Base-by-base conservation (phyloP, 1,140 invertebrate genomes). In the Hyles euphorbiae region DNA sequence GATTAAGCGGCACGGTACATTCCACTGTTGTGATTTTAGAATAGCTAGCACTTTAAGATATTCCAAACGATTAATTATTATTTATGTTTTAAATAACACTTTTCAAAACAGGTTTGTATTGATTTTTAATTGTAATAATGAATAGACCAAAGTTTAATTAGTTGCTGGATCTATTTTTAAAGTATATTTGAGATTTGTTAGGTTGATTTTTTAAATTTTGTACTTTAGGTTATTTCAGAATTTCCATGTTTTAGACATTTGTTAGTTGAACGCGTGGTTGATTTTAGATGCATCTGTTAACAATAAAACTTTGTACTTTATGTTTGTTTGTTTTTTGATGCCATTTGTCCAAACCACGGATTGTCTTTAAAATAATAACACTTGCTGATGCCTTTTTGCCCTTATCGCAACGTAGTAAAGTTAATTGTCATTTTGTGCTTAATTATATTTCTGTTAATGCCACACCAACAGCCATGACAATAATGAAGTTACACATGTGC, bases 1-100 rank as follows among this genome's bases (percentile, higher is more conserved):
- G 69, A 70, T 60, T 85, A 83, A 83, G 81, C 68, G 68, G 72
- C 77, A 81, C 81, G 34, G 66, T 67, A 74, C 83, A 83, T 88
- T 88, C 85, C 83, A 86, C 77, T 84, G 74, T 88, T 87, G 83
- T 86, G 81, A 88, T 88, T 82, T 78, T 48, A 73, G 73, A 77
- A 69, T 52, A 52, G 50, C 34, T 34, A 32, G 32, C 50, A 34
- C 12, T 50, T 32, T 52, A n/a, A 52, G 33, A 11, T 34, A 7
- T 52, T 52, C 10, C 9, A 52, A 34, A n/a, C 10, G 9, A 11
- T 8, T 22, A 22, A 43, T 50, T 61, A 49, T 60, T 52, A 47
- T 55, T 55, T 52, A 56, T 54, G 52, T 52, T 46, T 60, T 50
- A 55, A 47, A 34, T 52, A 59, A 47, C 56, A 63, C 61, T 50